phyloP scores from a whole-genome alignment of 2,797 vertebrate genomes.

The Hemibagrus guttatus region DNA sequence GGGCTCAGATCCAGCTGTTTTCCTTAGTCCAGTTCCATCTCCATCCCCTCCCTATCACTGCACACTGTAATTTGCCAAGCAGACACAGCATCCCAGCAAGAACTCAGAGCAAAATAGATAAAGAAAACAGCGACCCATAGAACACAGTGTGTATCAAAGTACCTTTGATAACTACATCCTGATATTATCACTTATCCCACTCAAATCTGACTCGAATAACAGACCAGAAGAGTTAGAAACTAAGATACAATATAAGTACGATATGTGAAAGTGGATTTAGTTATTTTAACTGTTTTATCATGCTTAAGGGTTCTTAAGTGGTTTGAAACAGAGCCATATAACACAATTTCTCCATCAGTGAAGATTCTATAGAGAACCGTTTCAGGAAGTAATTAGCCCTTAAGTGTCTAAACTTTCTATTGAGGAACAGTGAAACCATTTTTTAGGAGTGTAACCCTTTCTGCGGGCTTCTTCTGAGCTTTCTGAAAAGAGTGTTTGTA shows the following conservation, averaged over 20 bases:
- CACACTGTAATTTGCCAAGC: constrained; percentile 41
- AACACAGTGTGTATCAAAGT: constrained; percentile 32
- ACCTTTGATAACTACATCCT: constrained; percentile 1
- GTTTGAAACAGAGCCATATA: background rate
- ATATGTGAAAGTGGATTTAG: background rate
- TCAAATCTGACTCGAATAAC: constrained; percentile 13
- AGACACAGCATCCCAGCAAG: constrained; percentile 29
- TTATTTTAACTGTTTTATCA: background rate
- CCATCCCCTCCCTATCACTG: constrained; percentile 18
- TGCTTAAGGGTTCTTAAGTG: background rate
- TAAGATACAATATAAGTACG: background rate
- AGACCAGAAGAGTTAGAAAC: background rate
- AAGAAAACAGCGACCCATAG: constrained; percentile 32
- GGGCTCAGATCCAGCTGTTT: constrained; percentile 53
- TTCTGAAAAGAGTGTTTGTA: background rate
- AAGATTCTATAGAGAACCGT: background rate
- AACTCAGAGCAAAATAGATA: background rate
- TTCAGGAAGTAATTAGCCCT: background rate
- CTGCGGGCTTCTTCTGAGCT: background rate
- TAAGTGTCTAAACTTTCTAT: background rate
- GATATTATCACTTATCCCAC: constrained; percentile 27
- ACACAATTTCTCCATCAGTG: background rate
- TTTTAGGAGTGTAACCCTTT: background rate
- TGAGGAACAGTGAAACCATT: background rate
- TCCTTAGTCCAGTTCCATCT: constrained; percentile 29